phyloP scores from a whole-genome alignment of 2,797 vertebrate genomes.

The Linurgus olivaceus region DNA sequence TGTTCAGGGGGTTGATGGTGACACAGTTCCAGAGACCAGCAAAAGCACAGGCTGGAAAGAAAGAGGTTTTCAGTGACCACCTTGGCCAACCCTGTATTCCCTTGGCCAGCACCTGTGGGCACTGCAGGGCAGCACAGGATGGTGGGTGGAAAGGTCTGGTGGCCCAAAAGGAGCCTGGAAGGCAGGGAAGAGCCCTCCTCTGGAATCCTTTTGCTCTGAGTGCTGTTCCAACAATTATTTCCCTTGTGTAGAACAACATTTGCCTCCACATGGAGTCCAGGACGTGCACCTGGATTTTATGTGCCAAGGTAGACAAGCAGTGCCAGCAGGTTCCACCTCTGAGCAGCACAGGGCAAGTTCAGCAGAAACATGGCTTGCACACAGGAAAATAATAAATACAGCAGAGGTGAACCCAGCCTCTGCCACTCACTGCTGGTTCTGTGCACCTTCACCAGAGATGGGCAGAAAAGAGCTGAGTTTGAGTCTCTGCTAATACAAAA shows the following conservation, averaged over 20 bases:
- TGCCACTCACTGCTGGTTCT: not conserved
- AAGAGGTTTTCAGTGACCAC: not conserved
- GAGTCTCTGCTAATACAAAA: not conserved
- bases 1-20: slow-evolving; percentile 93
- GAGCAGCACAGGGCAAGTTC: not conserved
- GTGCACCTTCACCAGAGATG: not conserved
- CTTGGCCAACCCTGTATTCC: accelerated
- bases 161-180: not conserved
- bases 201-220: not conserved
- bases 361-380: not conserved
- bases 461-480: not conserved
- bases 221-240: not conserved
- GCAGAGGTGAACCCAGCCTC: not conserved
- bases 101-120: not conserved
- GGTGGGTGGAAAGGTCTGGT: not conserved
- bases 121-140: not conserved
- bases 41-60: slow-evolving; percentile 86
- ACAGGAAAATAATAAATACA: not conserved
- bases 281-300: not conserved
- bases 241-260: not conserved
- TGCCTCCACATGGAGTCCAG: not conserved
- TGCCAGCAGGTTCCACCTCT: not conserved
- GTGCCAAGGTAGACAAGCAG: not conserved
- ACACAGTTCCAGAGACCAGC: slow-evolving; percentile 94
- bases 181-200: not conserved